Conservation (phyloP, 2,888 invertebrate genomes). For the Bombyx huttoni region DNA sequence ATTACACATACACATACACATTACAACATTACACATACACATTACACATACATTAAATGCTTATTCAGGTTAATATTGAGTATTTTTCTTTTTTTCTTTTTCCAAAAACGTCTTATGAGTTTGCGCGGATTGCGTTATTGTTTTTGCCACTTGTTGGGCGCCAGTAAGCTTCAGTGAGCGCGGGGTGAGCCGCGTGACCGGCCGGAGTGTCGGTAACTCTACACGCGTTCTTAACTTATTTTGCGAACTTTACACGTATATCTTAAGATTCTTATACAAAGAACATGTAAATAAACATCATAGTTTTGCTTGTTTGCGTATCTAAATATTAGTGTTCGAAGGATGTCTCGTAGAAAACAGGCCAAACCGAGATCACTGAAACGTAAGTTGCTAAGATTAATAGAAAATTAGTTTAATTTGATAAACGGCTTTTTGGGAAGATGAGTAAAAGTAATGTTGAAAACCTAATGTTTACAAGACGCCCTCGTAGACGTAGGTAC, state of each 20-base stretch:
- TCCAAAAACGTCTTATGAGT: conserved; percentile 31
- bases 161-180: conserved; percentile 56
- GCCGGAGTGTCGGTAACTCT: conserved; percentile 23
- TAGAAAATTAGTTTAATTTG: background rate
- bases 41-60: too few relatives aligned
- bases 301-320: background rate
- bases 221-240: conserved; percentile 11
- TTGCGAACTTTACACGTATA: conserved; percentile 5
- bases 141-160: conserved; percentile 71
- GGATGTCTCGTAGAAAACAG: conserved; percentile 79
- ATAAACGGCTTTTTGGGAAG: too few relatives aligned
- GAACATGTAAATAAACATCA: too few relatives aligned
- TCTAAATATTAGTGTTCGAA: conserved; percentile 8
- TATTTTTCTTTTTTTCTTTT: too few relatives aligned
- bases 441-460: too few relatives aligned
- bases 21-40: too few relatives aligned
- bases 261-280: background rate
- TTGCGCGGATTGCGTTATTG: conserved; percentile 61
- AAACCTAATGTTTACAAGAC: too few relatives aligned
- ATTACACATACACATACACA: too few relatives aligned
- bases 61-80: too few relatives aligned
- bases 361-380: conserved; percentile 79
- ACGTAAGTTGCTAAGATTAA: conserved; percentile 62
- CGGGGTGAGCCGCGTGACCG: conserved; percentile 52
- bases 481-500: too few relatives aligned